phyloP scores from a whole-genome alignment of 1,140 invertebrate species.

The Cotesia vestalis region DNA sequence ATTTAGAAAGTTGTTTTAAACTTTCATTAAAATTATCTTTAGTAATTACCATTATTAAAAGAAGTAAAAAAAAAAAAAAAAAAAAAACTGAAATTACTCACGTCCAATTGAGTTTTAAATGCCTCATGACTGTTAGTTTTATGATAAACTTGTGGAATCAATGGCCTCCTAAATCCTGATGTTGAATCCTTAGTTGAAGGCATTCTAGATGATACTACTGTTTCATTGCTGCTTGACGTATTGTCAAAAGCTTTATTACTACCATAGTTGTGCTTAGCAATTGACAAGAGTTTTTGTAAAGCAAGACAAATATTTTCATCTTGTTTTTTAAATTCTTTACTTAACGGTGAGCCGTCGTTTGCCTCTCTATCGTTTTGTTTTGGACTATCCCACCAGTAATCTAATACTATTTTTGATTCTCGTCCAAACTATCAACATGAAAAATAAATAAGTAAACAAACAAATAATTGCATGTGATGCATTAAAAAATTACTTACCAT shows the following conservation, averaged over 20 bases:
- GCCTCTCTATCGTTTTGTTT: slow-evolving; percentile 42
- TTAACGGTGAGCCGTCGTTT: slow-evolving; percentile 22
- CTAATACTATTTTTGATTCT: slow-evolving; percentile 80
- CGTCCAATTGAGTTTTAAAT: slow-evolving; percentile 69
- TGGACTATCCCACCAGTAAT: slow-evolving; percentile 82
- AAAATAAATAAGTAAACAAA: background rate
- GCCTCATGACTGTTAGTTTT: slow-evolving; percentile 62
- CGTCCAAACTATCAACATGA: slow-evolving; percentile 74
- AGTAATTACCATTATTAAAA: too few species aligned
- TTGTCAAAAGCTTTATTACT: slow-evolving; percentile 61
- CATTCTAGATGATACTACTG: slow-evolving; percentile 60
- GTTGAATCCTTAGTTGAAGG: slow-evolving; percentile 60
- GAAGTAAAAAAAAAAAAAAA: slow-evolving; percentile 5
- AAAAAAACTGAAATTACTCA: slow-evolving; percentile 49
- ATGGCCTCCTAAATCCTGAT: slow-evolving; percentile 54
- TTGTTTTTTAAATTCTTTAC: slow-evolving; percentile 41
- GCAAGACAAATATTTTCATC: slow-evolving; percentile 57
- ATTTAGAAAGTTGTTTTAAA: too few species aligned
- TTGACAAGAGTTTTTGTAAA: slow-evolving; percentile 70
- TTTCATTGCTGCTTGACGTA: slow-evolving; percentile 61
- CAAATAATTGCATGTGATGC: background rate
- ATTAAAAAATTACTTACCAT: slow-evolving; percentile 69
- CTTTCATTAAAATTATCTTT: too few species aligned
- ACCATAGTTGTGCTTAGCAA: slow-evolving; percentile 68
- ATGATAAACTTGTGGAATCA: slow-evolving; percentile 61